Evolutionary conservation across 1,140 invertebrate species (phyloP).

Genomic region (Zaprionus gabonicus): DNA sequence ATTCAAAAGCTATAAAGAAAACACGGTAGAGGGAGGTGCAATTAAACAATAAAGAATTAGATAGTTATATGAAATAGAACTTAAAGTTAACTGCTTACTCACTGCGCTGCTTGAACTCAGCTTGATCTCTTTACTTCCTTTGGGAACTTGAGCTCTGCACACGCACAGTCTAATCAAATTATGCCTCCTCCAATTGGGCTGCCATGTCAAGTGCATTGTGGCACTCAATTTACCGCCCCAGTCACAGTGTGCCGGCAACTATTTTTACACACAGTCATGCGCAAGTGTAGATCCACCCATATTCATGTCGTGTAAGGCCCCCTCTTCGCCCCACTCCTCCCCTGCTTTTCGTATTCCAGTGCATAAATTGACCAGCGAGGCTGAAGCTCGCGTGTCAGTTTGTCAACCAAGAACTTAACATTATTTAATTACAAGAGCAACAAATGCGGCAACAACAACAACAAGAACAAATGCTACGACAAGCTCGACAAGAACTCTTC

Average conservation of each 20-base stretch:
- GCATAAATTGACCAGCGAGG: slow-evolving; percentile 43
- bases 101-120: slow-evolving; percentile 6
- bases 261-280: slow-evolving; percentile 51
- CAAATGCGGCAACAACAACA: slow-evolving; percentile 52
- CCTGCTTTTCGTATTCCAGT: neutral
- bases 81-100: slow-evolving; percentile 16
- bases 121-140: slow-evolving; percentile 24
- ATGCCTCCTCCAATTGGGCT: slow-evolving; percentile 35
- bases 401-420: slow-evolving; percentile 67
- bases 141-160: slow-evolving; percentile 23
- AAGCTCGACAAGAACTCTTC: slow-evolving; percentile 60
- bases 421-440: slow-evolving; percentile 72
- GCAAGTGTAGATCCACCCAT: slow-evolving; percentile 29
- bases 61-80: neutral
- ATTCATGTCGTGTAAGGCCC: slow-evolving; percentile 32
- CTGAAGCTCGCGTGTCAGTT: slow-evolving; percentile 67
- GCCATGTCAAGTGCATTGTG: slow-evolving; percentile 58
- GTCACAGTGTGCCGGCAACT: slow-evolving; percentile 36
- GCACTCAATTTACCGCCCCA: slow-evolving; percentile 40
- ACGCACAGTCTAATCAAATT: slow-evolving; percentile 45
- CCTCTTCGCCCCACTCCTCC: neutral
- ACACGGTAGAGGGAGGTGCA: neutral
- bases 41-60: neutral
- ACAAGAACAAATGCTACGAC: slow-evolving; percentile 54
- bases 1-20: neutral